Evolutionary conservation across 2,888 invertebrate genomes (phyloP), one percentile per base, ranked within the genome.

Genomic region (Ommatoiulus sabulosus): DNA sequence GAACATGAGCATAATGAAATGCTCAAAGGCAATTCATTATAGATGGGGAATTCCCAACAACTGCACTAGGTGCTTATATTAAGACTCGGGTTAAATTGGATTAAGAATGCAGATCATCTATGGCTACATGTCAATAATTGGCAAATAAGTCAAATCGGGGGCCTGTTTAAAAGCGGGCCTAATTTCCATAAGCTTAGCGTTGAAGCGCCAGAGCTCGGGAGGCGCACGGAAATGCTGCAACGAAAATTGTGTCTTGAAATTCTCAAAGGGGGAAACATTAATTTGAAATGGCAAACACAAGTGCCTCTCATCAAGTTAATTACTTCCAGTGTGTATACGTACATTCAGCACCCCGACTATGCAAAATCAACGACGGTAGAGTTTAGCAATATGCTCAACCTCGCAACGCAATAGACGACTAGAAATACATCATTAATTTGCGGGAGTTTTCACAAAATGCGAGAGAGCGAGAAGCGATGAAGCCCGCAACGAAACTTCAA

Each of bases 281-380:
- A 80, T 80, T 80, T 80, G 80, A 80, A 80, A 80, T 80, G 80
- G 80, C 80, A 80, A 80, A 80, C 80, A 80, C 80, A 80, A 80
- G 80, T 80, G 80, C 80, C 80, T 80, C 80, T 80, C 80, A 80
- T 80, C 80, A 80, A 80, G 80, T 80, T 80, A 80, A 80, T 80
- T 80, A 80, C 80, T 80, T 80, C 20, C 80, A 35, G 80, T 80
- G 80, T 80, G 80, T 80, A 20, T 35, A 80, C 35, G 35, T 80
- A 80, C 80, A 12, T 35, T 80, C 72, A 72, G 72, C 72, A 72
- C 72, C 72, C 72, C 72, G 72, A 72, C 72, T 10, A 35, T 35
- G 80, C 80, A 80, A 80, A 80, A 80, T 80, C 80, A 12, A 35
- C 80, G 24, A 80, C 8, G 80, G 80, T n/a, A 72, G n/a, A n/a